Evolutionary conservation across 2,113 vertebrate species (phyloP).

Genomic region (Oxyruncus cristatus): DNA sequence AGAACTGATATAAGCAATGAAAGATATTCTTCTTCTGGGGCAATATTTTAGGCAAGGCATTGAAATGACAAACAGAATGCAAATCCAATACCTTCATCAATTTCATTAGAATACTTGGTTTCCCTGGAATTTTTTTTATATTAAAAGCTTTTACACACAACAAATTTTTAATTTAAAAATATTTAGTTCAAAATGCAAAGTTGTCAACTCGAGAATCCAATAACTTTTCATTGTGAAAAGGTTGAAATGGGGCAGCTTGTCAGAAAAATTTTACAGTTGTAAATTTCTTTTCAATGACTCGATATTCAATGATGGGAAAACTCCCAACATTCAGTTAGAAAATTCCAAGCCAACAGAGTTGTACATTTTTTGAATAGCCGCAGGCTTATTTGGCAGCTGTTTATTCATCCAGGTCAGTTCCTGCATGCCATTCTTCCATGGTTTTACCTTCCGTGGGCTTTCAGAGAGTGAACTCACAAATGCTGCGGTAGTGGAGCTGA

Average conservation of each 20-base stretch:
- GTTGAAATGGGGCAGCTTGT: neutral
- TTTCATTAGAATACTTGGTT: neutral
- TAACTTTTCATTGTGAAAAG: neutral
- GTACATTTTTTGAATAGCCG: neutral
- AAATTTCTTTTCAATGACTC: neutral
- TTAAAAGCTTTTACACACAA: neutral
- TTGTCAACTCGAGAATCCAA: neutral
- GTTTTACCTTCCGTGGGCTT: constrained; percentile 39
- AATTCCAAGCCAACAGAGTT: neutral
- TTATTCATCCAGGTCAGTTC: constrained; percentile 41
- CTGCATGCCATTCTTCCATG: neutral
- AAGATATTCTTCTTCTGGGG: neutral
- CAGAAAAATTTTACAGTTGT: neutral
- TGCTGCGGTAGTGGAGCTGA: constrained; percentile 24
- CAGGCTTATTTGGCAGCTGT: neutral
- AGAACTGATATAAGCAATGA: neutral
- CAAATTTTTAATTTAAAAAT: neutral
- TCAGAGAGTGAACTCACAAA: constrained; percentile 26
- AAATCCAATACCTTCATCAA: neutral
- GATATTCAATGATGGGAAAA: neutral
- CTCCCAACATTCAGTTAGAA: neutral
- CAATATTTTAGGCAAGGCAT: neutral
- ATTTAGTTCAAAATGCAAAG: neutral
- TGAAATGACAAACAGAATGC: neutral
- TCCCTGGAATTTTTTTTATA: neutral